Evolutionary conservation across 37 sponge, comb jelly and placozoan species (phyloP).

Genomic region (Mnemiopsis leidyi): DNA sequence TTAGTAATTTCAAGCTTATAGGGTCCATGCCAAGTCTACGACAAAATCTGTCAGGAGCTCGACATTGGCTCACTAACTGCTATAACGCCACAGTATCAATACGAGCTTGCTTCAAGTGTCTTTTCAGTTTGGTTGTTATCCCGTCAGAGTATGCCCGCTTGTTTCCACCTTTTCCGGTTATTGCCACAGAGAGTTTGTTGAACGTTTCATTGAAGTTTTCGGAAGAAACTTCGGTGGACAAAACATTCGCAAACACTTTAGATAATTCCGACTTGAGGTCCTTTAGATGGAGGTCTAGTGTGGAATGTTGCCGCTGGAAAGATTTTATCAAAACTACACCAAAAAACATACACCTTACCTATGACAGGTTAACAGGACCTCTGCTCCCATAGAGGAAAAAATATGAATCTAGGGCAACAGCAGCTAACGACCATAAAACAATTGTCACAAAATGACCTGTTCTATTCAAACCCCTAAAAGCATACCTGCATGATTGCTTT

Average conservation of each 20-base stretch:
- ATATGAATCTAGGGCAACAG: too few relatives aligned
- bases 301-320: conserved; percentile 37
- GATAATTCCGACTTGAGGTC: conserved; percentile 36
- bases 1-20: background rate
- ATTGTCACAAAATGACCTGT: too few relatives aligned
- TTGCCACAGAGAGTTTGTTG: conserved; percentile 32
- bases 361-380: too few relatives aligned
- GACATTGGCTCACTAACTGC: conserved; percentile 21
- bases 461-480: too few relatives aligned
- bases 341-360: too few relatives aligned
- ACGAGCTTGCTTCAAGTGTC: conserved; percentile 21
- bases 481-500: conserved; percentile 49
- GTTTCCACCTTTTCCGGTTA: background rate
- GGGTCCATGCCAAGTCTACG: conserved; percentile 45
- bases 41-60: background rate
- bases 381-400: too few relatives aligned
- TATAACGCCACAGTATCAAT: conserved; percentile 34
- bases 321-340: too few relatives aligned
- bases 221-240: conserved; percentile 19
- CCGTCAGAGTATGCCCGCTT: conserved; percentile 1
- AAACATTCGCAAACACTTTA: conserved; percentile 33
- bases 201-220: conserved; percentile 62
- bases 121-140: conserved; percentile 19
- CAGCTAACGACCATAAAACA: too few relatives aligned
- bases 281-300: conserved; percentile 18